These are phyloP conservation scores for Chaetura pelagica DNA, from an alignment of 2,113 vertebrate genomes.

Conservation along the genomic window DNA sequence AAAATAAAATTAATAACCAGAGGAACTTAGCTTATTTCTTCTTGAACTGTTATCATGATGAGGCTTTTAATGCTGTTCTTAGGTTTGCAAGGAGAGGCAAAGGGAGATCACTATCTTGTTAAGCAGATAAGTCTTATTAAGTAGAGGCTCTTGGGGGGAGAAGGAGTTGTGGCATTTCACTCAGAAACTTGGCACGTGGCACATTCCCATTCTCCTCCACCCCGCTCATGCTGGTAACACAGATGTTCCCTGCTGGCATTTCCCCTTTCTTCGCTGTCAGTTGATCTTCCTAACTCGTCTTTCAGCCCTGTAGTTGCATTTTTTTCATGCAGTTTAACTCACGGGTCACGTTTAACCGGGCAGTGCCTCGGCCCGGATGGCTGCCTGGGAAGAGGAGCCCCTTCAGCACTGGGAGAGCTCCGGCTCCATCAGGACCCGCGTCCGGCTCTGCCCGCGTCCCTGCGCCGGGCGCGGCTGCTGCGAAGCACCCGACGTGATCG, in stretches of 20 bases:
- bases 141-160: not conserved
- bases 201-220: not conserved
- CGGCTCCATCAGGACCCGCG: not conserved
- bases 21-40: not conserved
- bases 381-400: not conserved
- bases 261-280: not conserved
- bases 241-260: not conserved
- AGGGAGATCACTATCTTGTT: not conserved
- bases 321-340: not conserved
- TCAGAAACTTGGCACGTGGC: not conserved
- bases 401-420: constrained; percentile 61
- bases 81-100: not conserved
- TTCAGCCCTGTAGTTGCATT: not conserved
- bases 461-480: accelerated
- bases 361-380: not conserved
- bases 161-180: not conserved
- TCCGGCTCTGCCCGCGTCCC: too few species aligned
- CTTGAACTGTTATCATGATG: not conserved
- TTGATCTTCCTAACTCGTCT: not conserved
- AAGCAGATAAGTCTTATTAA: too few species aligned
- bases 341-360: accelerated
- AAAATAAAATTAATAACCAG: not conserved
- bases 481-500: accelerated
- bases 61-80: not conserved
- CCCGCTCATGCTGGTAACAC: not conserved